A percentile compares a stretch with the other conserved stretches of the same genome.
These are phyloP conservation scores for Lepidostoma basale DNA, from an alignment of 1,140 invertebrate species.

Conservation along the genomic window DNA sequence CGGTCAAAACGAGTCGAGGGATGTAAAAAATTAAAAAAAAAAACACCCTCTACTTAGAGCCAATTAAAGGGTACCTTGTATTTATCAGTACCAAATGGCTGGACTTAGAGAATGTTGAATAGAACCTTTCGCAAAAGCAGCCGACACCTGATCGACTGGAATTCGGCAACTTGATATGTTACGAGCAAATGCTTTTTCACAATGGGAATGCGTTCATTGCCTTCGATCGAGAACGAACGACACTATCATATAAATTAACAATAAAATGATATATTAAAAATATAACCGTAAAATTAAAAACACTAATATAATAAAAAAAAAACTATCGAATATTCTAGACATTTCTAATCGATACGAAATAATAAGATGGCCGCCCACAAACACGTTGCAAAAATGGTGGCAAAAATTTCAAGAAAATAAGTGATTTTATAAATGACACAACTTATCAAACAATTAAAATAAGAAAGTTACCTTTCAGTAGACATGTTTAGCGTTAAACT, in stretches of 20 bases:
- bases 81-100: too few relatives aligned
- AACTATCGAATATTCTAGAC: slow-evolving; percentile 7
- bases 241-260: background rate
- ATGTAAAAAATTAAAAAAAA: too few relatives aligned
- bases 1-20: too few relatives aligned
- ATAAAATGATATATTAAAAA: background rate
- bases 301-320: background rate
- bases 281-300: background rate
- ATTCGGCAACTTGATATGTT: background rate
- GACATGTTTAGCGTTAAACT: slow-evolving; percentile 1
- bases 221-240: background rate
- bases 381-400: background rate
- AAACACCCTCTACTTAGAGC: too few relatives aligned
- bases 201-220: background rate
- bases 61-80: too few relatives aligned
- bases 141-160: too few relatives aligned
- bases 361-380: slow-evolving; percentile 19
- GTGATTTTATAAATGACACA: background rate
- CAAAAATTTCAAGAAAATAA: background rate
- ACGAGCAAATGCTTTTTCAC: background rate
- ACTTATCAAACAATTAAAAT: background rate
- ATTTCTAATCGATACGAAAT: slow-evolving; percentile 15
- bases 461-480: slow-evolving; percentile 10
- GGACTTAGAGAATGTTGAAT: too few relatives aligned
- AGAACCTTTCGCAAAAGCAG: too few relatives aligned